A percentile compares a stretch with the other conserved stretches of the same genome.
phyloP scores from a whole-genome alignment of 2,113 vertebrate genomes.

The Phoxinus phoxinus region DNA sequence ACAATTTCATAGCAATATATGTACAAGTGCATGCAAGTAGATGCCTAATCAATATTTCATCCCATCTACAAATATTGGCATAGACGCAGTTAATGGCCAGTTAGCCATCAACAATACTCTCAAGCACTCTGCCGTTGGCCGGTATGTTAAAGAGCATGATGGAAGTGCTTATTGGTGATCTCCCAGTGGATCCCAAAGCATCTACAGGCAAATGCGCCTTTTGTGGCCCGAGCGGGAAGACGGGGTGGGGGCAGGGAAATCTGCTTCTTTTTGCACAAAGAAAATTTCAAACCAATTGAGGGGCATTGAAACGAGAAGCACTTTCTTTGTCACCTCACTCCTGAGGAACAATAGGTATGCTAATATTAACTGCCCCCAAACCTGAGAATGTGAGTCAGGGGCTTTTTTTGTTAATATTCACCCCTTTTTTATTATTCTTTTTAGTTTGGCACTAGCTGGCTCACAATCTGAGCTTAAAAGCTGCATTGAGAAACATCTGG shows the following conservation, averaged over 20 bases:
- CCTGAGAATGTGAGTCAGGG: slow-evolving; percentile 64
- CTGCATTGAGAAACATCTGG: slow-evolving; percentile 52
- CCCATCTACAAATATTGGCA: slow-evolving; percentile 17
- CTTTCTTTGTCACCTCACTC: slow-evolving; percentile 70
- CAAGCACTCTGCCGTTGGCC: slow-evolving; percentile 10
- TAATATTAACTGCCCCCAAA: slow-evolving; percentile 68
- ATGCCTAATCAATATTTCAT: slow-evolving; percentile 33
- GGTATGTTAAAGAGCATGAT: slow-evolving; percentile 47
- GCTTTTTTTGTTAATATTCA: slow-evolving; percentile 63
- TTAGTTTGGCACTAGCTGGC: neutral
- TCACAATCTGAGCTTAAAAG: slow-evolving; percentile 3
- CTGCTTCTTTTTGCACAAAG: slow-evolving; percentile 67
- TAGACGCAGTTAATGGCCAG: neutral
- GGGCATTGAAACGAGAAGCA: slow-evolving; percentile 68
- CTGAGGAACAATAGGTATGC: slow-evolving; percentile 69
- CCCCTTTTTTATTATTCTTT: slow-evolving; percentile 37
- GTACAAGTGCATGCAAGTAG: slow-evolving; percentile 3
- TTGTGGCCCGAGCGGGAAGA: slow-evolving; percentile 58
- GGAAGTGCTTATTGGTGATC: slow-evolving; percentile 56
- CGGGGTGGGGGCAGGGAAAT: slow-evolving; percentile 46
- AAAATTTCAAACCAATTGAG: slow-evolving; percentile 71
- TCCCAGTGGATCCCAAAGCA: slow-evolving; percentile 48
- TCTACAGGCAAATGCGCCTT: slow-evolving; percentile 60
- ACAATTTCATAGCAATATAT: neutral
- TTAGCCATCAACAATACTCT: slow-evolving; percentile 38